These are phyloP conservation scores for Callyntrura sp. DNA, from an alignment of 2,888 invertebrate species.

Conservation along the genomic window DNA sequence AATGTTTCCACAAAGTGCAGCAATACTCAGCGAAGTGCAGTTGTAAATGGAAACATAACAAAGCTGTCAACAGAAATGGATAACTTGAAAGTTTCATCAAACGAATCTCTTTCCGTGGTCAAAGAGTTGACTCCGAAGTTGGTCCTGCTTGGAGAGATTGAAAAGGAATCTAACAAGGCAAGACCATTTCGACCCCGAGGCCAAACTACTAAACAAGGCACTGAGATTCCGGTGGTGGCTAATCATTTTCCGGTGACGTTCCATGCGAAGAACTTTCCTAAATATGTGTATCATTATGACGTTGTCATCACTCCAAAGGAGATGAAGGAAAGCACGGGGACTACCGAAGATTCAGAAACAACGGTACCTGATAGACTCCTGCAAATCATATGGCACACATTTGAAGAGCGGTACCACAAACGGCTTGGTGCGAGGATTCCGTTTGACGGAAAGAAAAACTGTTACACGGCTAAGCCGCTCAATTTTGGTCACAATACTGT, in stretches of 20 bases:
- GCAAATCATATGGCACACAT: conserved; percentile 51
- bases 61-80: no score
- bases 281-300: conserved; percentile 67
- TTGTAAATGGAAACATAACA: no score
- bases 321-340: not conserved
- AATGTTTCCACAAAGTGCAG: no score
- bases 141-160: no score
- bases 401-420: conserved; percentile 18
- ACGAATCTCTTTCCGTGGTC: no score
- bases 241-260: conserved; percentile 61
- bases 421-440: conserved; percentile 57
- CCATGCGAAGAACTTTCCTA: conserved; percentile 6
- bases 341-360: not conserved
- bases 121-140: no score
- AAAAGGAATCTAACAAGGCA: not conserved
- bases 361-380: conserved; percentile 64
- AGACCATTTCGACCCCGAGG: conserved; percentile 27
- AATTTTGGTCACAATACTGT: conserved; percentile 38
- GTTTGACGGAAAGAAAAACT: conserved; percentile 73
- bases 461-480: conserved; percentile 52
- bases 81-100: no score
- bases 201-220: no score
- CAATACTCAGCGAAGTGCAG: no score
- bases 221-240: not conserved
- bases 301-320: conserved; percentile 64